Evolutionary conservation across 2,797 vertebrate genomes (phyloP).

Genomic region (Enteromius viviparus): DNA sequence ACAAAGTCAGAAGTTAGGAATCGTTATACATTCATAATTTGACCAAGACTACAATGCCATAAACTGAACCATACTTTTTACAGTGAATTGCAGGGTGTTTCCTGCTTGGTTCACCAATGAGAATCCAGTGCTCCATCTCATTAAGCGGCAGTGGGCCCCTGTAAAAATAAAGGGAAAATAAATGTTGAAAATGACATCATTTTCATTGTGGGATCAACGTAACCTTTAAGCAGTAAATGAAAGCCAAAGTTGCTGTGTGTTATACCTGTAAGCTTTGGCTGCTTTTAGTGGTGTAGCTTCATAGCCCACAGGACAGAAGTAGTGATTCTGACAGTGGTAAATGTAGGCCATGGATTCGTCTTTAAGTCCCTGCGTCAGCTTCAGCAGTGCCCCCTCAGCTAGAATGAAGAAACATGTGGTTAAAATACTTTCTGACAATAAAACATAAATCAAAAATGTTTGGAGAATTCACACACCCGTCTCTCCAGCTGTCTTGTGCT

Average conservation of each 20-base stretch:
- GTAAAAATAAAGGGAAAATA: slow-evolving; percentile 21
- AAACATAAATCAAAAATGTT: background rate
- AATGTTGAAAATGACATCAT: background rate
- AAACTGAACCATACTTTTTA: slow-evolving; percentile 85
- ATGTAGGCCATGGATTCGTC: slow-evolving; percentile 96
- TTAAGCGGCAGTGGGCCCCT: slow-evolving; percentile 86
- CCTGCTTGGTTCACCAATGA: slow-evolving; percentile 96
- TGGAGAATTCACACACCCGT: slow-evolving; percentile 78
- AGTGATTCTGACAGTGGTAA: slow-evolving; percentile 99
- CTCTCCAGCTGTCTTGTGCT: slow-evolving; percentile 98
- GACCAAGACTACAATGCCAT: background rate
- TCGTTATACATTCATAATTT: background rate
- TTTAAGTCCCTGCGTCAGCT: slow-evolving; percentile 90
- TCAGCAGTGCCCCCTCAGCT: slow-evolving; percentile 92
- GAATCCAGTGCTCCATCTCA: slow-evolving; percentile 95
- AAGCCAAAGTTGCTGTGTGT: too few species aligned
- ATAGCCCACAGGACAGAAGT: slow-evolving; percentile 97
- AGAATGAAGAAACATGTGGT: background rate
- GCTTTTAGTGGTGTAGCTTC: slow-evolving; percentile 96
- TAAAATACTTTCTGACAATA: background rate
- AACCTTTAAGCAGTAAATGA: too few species aligned
- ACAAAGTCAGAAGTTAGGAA: background rate
- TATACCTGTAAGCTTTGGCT: slow-evolving; percentile 92
- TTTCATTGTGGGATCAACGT: too few species aligned
- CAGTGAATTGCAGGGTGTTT: slow-evolving; percentile 98